Evolutionary conservation across 2,888 invertebrate genomes (phyloP), one percentile per base, ranked within the genome.

Genomic region (Parnassius smintheus): DNA sequence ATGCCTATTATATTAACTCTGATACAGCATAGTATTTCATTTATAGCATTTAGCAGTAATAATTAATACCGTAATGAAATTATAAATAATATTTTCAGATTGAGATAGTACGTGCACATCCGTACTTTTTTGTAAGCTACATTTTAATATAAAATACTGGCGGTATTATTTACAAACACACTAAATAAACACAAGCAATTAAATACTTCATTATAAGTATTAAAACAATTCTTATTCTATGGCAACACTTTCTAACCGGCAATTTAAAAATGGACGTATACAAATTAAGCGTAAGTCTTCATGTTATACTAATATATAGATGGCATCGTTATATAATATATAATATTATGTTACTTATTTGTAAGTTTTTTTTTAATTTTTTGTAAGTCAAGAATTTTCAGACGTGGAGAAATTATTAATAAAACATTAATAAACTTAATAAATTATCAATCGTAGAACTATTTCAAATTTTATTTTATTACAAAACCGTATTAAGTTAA

Each of bases 121-220:
- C 8, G n/a, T 12, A 50, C 10, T 25, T 50, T 13, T 50, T 50
- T 12, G 10, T 12, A 52, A 22, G 50, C 59, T 56, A 50, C 35
- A 56, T 65, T 55, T 66, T 62, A 67, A 48, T 51, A 59, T 55
- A 58, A 67, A 72, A 70, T 72, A 72, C 70, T 71, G 68, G 53
- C 65, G 65, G 66, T 56, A 64, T 56, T 56, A 64, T 64, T 51
- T 64, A 64, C 56, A 64, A 42, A 22, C 12, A 12, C 35, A 56
- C 51, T 51, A 59, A 59, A 52, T 59, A 59, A 35, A 59, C 22
- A 45, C 9, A 64, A 55, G 55, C 44, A 59, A 13, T 50, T 45
- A 59, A 59, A 51, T 51, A 55, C 18, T 12, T 46, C 51, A 25
- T 41, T 49, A 51, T 18, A 35, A 41, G 18, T 22, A 4, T 11